Base-by-base conservation (phyloP, 1,140 invertebrate genomes). In the Carposina sasakii region DNA sequence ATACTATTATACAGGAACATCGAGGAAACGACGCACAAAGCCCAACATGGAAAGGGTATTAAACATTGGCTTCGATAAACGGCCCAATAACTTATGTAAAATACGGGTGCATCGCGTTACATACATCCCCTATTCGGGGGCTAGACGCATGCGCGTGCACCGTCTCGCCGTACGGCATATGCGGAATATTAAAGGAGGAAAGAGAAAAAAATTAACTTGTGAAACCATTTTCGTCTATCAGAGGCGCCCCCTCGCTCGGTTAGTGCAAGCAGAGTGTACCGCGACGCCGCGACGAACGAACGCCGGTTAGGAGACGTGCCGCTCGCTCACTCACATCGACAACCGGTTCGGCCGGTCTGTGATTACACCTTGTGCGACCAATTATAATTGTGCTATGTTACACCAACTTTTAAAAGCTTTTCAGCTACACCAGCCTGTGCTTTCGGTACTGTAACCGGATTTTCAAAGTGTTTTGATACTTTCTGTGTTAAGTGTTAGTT, bases 161-260 rank as follows among this genome's bases (percentile, higher is more conserved):
- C 63, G 64, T 67, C 64, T 48, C 64, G 69, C 69, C 68, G 73
- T 70, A 72, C 77, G 73, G 74, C 79, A 83, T 83, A 83, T 83
- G 79, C 79, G 76, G 73, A 79, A 79, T 83, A 83, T 83, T 83
- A 81, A 83, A 81, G 79, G 76, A 83, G 73, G 79, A 83, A 83
- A 83, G 77, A 81, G 77, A 81, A 83, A 83, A 81, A 83, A 83
- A 81, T 79, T 83, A 77, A 83, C 76, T 83, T 79, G 79, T 83
- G 76, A 83, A 83, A 76, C 79, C 79, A 83, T 83, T 83, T 83
- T 81, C 76, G 79, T 81, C 75, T 78, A 71, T 77, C 68, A 64
- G 64, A 65, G 60, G 58, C 70, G 71, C n/a, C 69, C 75, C 71
- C 68, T 67, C 75, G 70, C 68, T 65, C 56, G 52, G 57, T n/a